These are phyloP conservation scores for Tragelaphus oryx DNA, from an alignment of 2,797 vertebrate species.

Conservation along the genomic window DNA sequence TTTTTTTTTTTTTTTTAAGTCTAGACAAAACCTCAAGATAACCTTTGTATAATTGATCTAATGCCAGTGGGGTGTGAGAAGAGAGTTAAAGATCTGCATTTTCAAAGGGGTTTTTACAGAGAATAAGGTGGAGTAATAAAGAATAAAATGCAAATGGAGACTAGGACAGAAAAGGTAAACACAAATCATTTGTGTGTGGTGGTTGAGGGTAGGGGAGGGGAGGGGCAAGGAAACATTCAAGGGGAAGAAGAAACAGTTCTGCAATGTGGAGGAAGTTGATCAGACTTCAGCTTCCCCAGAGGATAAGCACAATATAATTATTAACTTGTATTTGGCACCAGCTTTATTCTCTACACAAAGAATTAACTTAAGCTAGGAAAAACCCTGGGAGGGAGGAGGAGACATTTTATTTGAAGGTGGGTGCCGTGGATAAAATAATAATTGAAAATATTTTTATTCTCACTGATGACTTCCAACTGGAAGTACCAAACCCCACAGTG, in stretches of 20 bases:
- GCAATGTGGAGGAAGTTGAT: slow-evolving; percentile 56
- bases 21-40: slow-evolving; percentile 53
- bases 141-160: background rate
- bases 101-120: background rate
- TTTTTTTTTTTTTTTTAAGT: background rate
- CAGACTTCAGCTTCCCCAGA: slow-evolving; percentile 46
- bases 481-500: background rate
- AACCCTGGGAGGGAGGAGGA: background rate
- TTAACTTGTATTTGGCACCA: slow-evolving; percentile 48
- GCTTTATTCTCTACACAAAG: slow-evolving; percentile 32
- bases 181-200: background rate
- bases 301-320: slow-evolving; percentile 41
- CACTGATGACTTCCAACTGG: background rate
- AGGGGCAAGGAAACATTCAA: background rate
- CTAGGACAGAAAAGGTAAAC: background rate
- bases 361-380: slow-evolving; percentile 48
- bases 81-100: background rate
- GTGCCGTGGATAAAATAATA: background rate
- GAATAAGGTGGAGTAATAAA: background rate
- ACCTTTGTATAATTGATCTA: background rate
- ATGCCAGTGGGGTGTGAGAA: background rate
- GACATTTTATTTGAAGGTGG: background rate
- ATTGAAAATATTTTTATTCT: background rate
- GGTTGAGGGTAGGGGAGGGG: fast-evolving
- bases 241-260: slow-evolving; percentile 40